These are phyloP conservation scores for Alcis repandata DNA, from an alignment of 2,888 invertebrate genomes.

Conservation along the genomic window DNA sequence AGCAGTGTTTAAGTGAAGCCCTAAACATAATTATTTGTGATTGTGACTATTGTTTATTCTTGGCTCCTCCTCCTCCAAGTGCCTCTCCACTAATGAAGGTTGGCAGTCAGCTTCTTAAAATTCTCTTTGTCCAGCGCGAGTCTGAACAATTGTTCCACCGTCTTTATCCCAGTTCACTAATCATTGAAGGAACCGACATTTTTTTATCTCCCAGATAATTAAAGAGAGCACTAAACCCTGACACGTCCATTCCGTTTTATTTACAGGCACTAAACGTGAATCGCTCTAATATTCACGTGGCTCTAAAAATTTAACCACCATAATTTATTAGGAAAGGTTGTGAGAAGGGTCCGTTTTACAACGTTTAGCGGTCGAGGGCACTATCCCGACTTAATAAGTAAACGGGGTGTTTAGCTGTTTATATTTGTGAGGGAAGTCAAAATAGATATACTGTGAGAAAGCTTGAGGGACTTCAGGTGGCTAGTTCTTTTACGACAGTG, in stretches of 20 bases:
- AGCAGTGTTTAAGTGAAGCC: no score
- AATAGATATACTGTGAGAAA: conserved; percentile 4
- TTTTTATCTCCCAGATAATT: conserved; percentile 28
- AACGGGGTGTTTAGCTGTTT: conserved; percentile 45
- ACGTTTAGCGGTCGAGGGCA: conserved; percentile 53
- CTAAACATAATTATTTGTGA: no score
- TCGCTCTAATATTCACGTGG: conserved; percentile 47
- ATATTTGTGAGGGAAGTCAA: conserved; percentile 22
- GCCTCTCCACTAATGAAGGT: no score
- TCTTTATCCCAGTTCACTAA: no score
- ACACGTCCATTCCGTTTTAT: conserved; percentile 29
- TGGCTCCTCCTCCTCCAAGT: no score
- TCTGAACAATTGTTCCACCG: no score
- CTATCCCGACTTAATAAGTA: conserved; percentile 47
- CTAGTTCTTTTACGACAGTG: background rate
- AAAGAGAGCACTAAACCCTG: conserved; percentile 24
- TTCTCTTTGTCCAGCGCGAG: no score
- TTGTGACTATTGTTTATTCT: no score
- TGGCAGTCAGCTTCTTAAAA: no score
- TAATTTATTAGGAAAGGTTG: conserved; percentile 49
- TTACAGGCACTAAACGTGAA: conserved; percentile 38
- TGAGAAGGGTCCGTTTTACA: conserved; percentile 54
- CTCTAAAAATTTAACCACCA: conserved; percentile 48
- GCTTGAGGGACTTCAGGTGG: background rate
- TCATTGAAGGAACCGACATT: no score